Base-by-base conservation (phyloP, 1,140 invertebrate species). In the Telenomus remus region DNA sequence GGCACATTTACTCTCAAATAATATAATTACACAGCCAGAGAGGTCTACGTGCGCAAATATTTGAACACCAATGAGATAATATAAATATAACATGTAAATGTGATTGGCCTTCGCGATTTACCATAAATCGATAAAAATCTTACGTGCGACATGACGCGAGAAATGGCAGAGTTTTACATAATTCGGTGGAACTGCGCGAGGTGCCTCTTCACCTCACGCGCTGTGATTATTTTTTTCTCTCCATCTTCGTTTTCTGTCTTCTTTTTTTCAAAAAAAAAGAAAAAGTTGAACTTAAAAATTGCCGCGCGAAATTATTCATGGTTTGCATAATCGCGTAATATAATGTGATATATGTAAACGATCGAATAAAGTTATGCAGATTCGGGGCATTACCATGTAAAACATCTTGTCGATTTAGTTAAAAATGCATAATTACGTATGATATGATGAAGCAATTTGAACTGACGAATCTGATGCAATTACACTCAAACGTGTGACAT, bases 261-360 rank as follows among this genome's bases (percentile, higher is more conserved):
- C n/a, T n/a, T 27, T 27, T 27, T 27, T 27, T 27, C 19, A 27
- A 1, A 27, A 27, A 27, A 27, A 27, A 64, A 72, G 60, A n/a
- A 27, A 65, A 64, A 72, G 60, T 60, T 27, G 54, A 49, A 54
- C 50, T 48, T 65, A 68, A 74, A 74, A 61, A 68, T 57, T 35
- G 37, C 42, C 15, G 51, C 42, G 57, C 39, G 12, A 63, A 66
- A 68, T 61, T 74, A 68, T 74, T 66, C 57, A 43, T 39, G 9
- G 37, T 74, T 61, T 63, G 63, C 63, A 63, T 74, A 74, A 74
- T 68, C 50, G 33, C 33, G 42, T 68, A 63, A 74, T 61, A 68
- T 74, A 74, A 74, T 74, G 51, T 74, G 65, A 74, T 74, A 74
- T 68, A 74, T 73, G 63, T 66, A 73, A 66, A 66, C 47, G 70